phyloP scores from a whole-genome alignment of 2,888 invertebrate genomes.

The Bembecia ichneumoniformis region DNA sequence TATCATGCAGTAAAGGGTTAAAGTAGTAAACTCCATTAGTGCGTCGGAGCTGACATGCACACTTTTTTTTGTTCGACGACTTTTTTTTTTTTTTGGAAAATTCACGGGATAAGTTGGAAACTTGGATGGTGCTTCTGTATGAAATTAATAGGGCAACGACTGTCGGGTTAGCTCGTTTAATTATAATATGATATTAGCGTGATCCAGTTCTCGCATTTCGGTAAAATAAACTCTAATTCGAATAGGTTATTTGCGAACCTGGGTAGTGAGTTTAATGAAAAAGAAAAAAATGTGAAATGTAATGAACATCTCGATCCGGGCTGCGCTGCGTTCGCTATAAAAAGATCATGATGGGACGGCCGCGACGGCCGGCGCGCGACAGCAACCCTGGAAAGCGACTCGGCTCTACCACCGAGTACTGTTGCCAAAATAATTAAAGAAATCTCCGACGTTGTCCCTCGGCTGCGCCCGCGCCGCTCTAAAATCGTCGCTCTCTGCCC shows the following conservation, averaged over 20 bases:
- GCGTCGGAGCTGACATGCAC: too few relatives aligned
- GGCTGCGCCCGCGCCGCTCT: conserved; percentile 75
- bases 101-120: too few relatives aligned
- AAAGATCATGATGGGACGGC: conserved; percentile 68
- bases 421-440: conserved; percentile 86
- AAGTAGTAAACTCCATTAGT: too few relatives aligned
- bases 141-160: too few relatives aligned
- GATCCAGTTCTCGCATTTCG: too few relatives aligned
- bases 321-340: conserved; percentile 68
- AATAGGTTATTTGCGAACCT: background rate
- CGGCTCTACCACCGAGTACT: conserved; percentile 72
- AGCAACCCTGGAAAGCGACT: conserved; percentile 72
- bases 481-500: conserved; percentile 73
- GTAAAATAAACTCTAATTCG: too few relatives aligned
- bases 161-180: too few relatives aligned
- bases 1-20: too few relatives aligned
- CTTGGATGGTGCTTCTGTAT: too few relatives aligned
- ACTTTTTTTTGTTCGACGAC: too few relatives aligned
- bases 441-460: conserved; percentile 76
- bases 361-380: conserved; percentile 61
- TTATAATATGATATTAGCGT: too few relatives aligned
- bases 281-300: background rate
- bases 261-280: background rate
- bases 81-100: too few relatives aligned
- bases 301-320: conserved; percentile 60